These are phyloP conservation scores for Catocala fraxini DNA, from an alignment of 2,888 invertebrate species.

Conservation along the genomic window DNA sequence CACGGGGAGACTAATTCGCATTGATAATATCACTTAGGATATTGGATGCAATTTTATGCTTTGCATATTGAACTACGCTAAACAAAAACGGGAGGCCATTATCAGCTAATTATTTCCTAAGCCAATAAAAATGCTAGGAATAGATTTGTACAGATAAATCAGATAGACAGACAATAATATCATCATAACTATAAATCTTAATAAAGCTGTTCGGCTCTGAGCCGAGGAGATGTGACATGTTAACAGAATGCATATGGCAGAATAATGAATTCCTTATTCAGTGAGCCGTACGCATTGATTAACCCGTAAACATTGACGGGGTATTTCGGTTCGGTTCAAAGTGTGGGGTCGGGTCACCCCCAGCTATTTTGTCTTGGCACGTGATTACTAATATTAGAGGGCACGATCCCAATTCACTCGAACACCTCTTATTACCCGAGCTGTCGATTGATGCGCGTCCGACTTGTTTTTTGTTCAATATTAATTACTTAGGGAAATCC, in stretches of 20 bases:
- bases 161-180: neutral
- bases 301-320: slow-evolving; percentile 74
- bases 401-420: slow-evolving; percentile 77
- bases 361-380: slow-evolving; percentile 67
- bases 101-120: too few species aligned
- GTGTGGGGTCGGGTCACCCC: slow-evolving; percentile 72
- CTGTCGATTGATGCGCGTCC: slow-evolving; percentile 72
- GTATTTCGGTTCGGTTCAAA: slow-evolving; percentile 69
- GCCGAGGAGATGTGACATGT: slow-evolving; percentile 37
- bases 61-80: too few species aligned
- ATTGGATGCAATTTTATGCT: too few species aligned
- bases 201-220: slow-evolving; percentile 4
- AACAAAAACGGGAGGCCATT: too few species aligned
- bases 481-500: slow-evolving; percentile 33
- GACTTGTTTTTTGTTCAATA: slow-evolving; percentile 52
- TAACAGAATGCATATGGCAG: slow-evolving; percentile 54
- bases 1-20: too few species aligned
- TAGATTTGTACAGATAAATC: too few species aligned
- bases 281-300: slow-evolving; percentile 68
- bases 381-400: slow-evolving; percentile 78
- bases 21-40: too few species aligned
- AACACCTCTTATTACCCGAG: slow-evolving; percentile 70
- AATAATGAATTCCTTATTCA: slow-evolving; percentile 64
- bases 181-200: slow-evolving; percentile 10
- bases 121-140: too few species aligned